These are phyloP conservation scores for Gobius niger DNA, from an alignment of 2,113 vertebrate species.

Conservation along the genomic window DNA sequence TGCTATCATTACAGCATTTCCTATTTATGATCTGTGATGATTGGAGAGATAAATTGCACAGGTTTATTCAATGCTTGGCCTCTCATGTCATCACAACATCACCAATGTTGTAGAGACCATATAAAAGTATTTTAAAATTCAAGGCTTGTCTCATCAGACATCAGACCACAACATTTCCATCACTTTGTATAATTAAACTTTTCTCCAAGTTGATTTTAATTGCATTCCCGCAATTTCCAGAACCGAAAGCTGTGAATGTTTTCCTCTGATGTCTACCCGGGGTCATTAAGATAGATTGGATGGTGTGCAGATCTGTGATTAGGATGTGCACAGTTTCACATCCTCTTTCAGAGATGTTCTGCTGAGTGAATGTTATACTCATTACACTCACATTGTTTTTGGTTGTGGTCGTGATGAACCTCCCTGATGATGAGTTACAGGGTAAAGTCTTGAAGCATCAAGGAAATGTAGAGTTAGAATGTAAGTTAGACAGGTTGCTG, in stretches of 20 bases:
- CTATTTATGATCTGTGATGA: no score
- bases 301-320: conserved; percentile 19
- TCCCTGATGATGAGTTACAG: conserved; percentile 43
- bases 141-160: no score
- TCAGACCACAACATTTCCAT: not conserved
- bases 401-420: conserved; percentile 38
- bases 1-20: no score
- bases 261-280: not conserved
- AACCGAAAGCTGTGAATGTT: not conserved
- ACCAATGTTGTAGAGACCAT: not conserved
- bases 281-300: conserved; percentile 44
- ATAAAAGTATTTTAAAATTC: not conserved
- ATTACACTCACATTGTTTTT: conserved; percentile 26
- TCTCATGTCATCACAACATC: not conserved
- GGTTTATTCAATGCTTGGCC: no score
- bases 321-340: conserved; percentile 26
- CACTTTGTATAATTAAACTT: not conserved
- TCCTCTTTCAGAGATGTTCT: conserved; percentile 20
- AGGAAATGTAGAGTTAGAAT: conserved; percentile 49
- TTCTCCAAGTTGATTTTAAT: conserved; percentile 4
- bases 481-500: conserved; percentile 42
- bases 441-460: conserved; percentile 53
- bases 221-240: not conserved
- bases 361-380: conserved; percentile 20
- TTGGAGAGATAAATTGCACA: no score